phyloP scores from a whole-genome alignment of 2,888 invertebrate species.

The Platycheirus rosarum region DNA sequence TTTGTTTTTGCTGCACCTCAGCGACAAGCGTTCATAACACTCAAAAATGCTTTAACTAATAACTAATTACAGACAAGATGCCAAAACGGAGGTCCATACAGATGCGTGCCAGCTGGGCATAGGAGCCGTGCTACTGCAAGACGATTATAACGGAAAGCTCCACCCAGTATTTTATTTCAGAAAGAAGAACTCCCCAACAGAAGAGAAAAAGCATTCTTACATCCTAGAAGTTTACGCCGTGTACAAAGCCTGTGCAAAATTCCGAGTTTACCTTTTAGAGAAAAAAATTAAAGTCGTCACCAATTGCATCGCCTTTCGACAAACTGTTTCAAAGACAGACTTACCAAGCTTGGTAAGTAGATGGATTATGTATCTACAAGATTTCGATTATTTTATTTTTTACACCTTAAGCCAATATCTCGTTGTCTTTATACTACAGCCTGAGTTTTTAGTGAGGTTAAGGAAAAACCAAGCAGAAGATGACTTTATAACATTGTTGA shows the following conservation, averaged over 20 bases:
- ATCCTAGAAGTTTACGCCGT: slow-evolving; percentile 24
- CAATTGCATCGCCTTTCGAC: slow-evolving; percentile 23
- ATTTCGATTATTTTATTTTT: slow-evolving; percentile 20
- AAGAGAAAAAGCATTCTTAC: slow-evolving; percentile 18
- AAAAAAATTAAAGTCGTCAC: slow-evolving; percentile 30
- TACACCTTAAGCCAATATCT: slow-evolving; percentile 10
- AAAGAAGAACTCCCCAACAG: slow-evolving; percentile 16
- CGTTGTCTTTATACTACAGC: not conserved
- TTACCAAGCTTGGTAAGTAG: slow-evolving; percentile 14
- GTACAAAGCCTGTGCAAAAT: slow-evolving; percentile 13
- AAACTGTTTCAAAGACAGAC: slow-evolving; percentile 21
- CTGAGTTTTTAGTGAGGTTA: not conserved
- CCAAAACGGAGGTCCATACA: not conserved
- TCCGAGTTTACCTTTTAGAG: slow-evolving; percentile 19
- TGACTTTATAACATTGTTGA: slow-evolving; percentile 5
- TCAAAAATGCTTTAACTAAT: slow-evolving; percentile 5
- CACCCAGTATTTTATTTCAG: slow-evolving; percentile 14
- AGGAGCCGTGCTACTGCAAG: slow-evolving; percentile 14
- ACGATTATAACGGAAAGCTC: not conserved
- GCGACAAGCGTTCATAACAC: not conserved
- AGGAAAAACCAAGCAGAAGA: slow-evolving; percentile 25
- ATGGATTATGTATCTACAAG: slow-evolving; percentile 19
- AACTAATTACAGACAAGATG: slow-evolving; percentile 5
- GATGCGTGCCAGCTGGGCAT: slow-evolving; percentile 17
- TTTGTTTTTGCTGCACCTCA: slow-evolving; percentile 10